Evolutionary conservation across 2,113 vertebrate genomes (phyloP), one percentile per base, ranked within the genome.

Genomic region (Oceanodroma tethys): DNA sequence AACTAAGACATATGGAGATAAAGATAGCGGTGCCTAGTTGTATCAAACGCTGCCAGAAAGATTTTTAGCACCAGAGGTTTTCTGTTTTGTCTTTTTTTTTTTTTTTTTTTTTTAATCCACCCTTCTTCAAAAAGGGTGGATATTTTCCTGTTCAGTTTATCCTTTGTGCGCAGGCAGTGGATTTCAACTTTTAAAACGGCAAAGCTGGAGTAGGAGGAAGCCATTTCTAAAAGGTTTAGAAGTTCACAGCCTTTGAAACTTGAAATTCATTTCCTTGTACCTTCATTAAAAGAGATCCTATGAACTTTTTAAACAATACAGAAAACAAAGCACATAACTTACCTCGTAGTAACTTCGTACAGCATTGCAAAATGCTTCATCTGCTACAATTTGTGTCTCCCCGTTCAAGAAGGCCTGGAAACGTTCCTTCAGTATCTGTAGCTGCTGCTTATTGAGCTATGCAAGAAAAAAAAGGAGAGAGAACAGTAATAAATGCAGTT

Each of bases 311-410:
- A 71, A 81, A 63, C 8, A 40, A 58, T 3, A 40, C 3, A 53
- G 36, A 88, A 86, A 93, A 91, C 32, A 87, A 91, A 63, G 47
- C n/a, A 43, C 86, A 16, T 14, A 78, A 86, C 98, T 98, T 98
- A 98, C 99, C 99, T 99, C 99, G 9, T 99, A 99, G 97, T 99
- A 99, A 97, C 99, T 99, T 72, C 99, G 97, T 74, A 99, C 99
- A 3, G 99, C 99, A 56, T 99, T 99, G 94, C 99, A 99, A 98
- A 99, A 99, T 14, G 99, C 99, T 98, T 99, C 99, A 59, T 99
- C 99, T 0, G 99, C 99, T 36, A 99, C 97, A 1, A 99, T 99
- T 94, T 99, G 99, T 0, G 98, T 99, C 62, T 99, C 99, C 34
- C 99, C 99, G 6, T 98, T 99, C 84, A 99, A 97, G 87, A 99